Percentiles rank a stretch among this genome's conserved stretches.
Evolutionary conservation across 2,797 vertebrate species (phyloP).

Genomic region (Hephaestus fuliginosus): DNA sequence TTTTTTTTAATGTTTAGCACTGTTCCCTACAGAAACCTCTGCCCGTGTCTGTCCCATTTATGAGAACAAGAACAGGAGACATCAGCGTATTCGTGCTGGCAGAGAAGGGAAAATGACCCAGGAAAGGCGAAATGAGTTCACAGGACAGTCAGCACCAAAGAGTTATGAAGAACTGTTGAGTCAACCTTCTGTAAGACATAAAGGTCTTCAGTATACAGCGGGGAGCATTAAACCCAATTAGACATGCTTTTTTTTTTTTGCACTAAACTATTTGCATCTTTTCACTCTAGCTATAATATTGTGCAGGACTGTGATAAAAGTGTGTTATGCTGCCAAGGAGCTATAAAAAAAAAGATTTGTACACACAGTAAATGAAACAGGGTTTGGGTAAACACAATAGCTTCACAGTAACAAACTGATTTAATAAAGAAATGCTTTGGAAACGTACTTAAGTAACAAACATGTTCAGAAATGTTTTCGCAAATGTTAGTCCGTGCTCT

Average conservation of each 20-base stretch:
- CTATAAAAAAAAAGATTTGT: background rate
- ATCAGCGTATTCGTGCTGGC: slow-evolving; percentile 58
- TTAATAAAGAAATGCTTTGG: background rate
- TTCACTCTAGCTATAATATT: background rate
- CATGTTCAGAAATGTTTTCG: background rate
- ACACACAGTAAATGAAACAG: background rate
- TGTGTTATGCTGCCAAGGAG: background rate
- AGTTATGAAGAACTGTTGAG: slow-evolving; percentile 53
- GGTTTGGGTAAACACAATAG: background rate
- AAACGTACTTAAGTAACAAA: background rate
- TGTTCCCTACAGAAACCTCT: slow-evolving; percentile 41
- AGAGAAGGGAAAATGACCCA: slow-evolving; percentile 50
- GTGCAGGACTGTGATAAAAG: background rate
- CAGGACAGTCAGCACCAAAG: slow-evolving; percentile 48
- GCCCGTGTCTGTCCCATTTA: slow-evolving; percentile 56
- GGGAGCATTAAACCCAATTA: slow-evolving; percentile 39
- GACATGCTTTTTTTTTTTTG: slow-evolving; percentile 5
- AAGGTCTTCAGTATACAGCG: slow-evolving; percentile 21
- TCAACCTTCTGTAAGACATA: slow-evolving; percentile 38
- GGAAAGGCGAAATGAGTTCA: slow-evolving; percentile 59
- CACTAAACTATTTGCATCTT: background rate
- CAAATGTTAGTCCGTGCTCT: background rate
- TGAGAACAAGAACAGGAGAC: slow-evolving; percentile 54
- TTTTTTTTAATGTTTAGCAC: slow-evolving; percentile 18
- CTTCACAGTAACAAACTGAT: background rate